phyloP scores from a whole-genome alignment of 92 coral and sea anemone genomes.

The Epizoanthus scotinus region DNA sequence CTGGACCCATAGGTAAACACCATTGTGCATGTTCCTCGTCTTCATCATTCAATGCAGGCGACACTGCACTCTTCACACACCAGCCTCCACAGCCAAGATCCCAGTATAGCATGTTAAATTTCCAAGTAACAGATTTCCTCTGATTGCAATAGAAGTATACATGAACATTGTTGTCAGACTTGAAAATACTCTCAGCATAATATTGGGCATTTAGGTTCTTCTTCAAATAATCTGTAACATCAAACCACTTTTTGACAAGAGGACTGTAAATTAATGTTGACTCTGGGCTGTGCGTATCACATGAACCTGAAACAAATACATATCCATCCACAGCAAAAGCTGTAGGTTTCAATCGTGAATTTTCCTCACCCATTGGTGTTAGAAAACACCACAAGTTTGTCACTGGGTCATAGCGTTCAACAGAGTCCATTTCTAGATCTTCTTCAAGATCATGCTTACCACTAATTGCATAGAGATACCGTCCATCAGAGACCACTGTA shows the following conservation, averaged over 20 bases:
- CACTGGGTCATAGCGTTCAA: background rate
- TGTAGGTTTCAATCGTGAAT: background rate
- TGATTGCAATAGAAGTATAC: background rate
- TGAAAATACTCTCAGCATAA: background rate
- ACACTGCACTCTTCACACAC: background rate
- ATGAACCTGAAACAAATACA: background rate
- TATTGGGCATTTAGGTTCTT: background rate
- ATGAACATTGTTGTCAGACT: background rate
- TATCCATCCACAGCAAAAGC: slow-evolving; percentile 17
- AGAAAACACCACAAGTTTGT: background rate
- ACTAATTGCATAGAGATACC: background rate
- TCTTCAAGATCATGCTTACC: background rate
- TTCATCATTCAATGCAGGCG: background rate
- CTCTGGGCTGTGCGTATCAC: too few relatives aligned
- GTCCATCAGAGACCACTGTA: background rate
- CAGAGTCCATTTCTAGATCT: background rate
- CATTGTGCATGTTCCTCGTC: background rate
- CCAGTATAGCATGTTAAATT: background rate
- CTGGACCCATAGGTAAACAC: background rate
- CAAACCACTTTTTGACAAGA: background rate
- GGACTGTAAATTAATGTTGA: background rate
- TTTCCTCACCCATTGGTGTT: background rate
- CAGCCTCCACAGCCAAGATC: background rate
- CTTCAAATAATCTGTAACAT: background rate
- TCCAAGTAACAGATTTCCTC: background rate